These are phyloP conservation scores for Pyxicephalus adspersus DNA, from an alignment of 2,113 vertebrate species.

Conservation along the genomic window DNA sequence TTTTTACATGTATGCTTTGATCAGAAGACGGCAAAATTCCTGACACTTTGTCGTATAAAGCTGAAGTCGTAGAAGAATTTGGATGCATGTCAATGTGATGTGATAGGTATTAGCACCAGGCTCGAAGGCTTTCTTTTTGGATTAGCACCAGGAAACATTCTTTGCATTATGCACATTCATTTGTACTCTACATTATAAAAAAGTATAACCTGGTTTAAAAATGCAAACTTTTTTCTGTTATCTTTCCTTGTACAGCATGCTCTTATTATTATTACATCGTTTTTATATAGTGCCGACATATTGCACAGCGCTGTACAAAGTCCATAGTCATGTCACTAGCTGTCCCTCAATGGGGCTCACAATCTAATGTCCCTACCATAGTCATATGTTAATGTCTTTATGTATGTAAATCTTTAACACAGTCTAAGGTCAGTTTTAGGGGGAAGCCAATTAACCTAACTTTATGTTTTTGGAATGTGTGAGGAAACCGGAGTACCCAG, in stretches of 20 bases:
- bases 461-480: too few relatives aligned
- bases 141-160: slow-evolving; percentile 10
- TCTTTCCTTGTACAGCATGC: neutral
- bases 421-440: too few relatives aligned
- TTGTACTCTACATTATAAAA: neutral
- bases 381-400: too few relatives aligned
- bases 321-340: too few relatives aligned
- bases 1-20: slow-evolving; percentile 39
- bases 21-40: slow-evolving; percentile 36
- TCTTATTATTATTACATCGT: too few relatives aligned
- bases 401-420: too few relatives aligned
- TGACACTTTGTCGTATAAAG: slow-evolving; percentile 6
- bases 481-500: too few relatives aligned
- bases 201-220: slow-evolving; percentile 29
- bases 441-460: too few relatives aligned
- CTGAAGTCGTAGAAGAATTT: slow-evolving; percentile 7
- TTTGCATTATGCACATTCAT: neutral
- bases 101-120: neutral
- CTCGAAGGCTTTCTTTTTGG: slow-evolving; percentile 13
- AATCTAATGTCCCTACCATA: too few relatives aligned
- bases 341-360: too few relatives aligned
- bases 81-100: slow-evolving; percentile 5
- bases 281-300: too few relatives aligned
- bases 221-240: slow-evolving; percentile 7
- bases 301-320: too few relatives aligned